phyloP scores from a whole-genome alignment of 92 coral and sea anemone species.

The Chrysogorgia sp. region DNA sequence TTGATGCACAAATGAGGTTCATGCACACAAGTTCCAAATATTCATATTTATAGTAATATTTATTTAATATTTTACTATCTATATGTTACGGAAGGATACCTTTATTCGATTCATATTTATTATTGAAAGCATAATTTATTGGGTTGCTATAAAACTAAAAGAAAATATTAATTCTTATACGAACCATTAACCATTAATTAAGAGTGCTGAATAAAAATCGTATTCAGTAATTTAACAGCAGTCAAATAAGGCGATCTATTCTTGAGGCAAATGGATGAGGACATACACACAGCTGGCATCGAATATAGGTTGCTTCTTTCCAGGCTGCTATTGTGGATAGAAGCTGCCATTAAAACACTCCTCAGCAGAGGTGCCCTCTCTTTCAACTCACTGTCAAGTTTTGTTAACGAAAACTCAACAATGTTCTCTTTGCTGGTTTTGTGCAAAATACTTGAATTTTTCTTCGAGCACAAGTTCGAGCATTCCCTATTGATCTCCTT shows the following conservation, averaged over 20 bases:
- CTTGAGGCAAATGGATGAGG: conserved; percentile 64
- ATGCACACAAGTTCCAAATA: background rate
- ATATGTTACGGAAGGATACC: too few species aligned
- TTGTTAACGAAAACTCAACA: conserved; percentile 51
- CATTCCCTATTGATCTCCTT: too few species aligned
- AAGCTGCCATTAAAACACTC: conserved; percentile 49
- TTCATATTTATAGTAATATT: too few species aligned
- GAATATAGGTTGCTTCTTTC: conserved; percentile 6
- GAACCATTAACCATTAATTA: conserved; percentile 63
- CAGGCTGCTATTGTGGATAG: conserved; percentile 41
- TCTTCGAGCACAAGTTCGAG: too few species aligned
- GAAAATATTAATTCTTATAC: too few species aligned
- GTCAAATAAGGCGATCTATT: conserved; percentile 59
- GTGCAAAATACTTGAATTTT: too few species aligned
- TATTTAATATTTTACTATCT: too few species aligned
- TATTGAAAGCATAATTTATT: too few species aligned
- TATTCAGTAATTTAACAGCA: conserved; percentile 65
- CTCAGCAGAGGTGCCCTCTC: conserved; percentile 61
- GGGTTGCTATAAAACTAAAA: too few species aligned
- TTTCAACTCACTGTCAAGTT: conserved; percentile 43
- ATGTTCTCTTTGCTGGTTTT: conserved; percentile 60
- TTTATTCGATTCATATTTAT: background rate
- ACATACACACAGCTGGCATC: conserved; percentile 63
- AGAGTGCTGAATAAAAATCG: too few species aligned
- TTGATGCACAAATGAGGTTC: too few species aligned